These are phyloP conservation scores for Cynocephalus volans DNA, from an alignment of 2,113 vertebrate genomes.

Conservation along the genomic window DNA sequence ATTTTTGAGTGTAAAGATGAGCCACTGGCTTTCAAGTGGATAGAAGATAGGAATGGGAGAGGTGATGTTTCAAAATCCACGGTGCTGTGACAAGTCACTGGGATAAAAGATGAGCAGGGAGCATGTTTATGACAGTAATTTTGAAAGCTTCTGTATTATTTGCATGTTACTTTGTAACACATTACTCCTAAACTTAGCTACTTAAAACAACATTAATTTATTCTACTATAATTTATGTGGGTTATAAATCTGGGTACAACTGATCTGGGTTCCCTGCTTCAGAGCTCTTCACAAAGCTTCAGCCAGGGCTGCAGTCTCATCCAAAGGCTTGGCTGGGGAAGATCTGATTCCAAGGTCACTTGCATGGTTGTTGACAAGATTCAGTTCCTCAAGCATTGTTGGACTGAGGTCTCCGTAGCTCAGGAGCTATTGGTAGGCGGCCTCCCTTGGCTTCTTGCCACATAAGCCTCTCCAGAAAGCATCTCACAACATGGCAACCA, in stretches of 20 bases:
- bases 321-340: neutral
- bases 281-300: neutral
- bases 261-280: neutral
- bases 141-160: neutral
- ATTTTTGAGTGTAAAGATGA: neutral
- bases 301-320: neutral
- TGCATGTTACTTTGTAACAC: neutral
- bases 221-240: neutral
- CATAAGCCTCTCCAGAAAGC: neutral
- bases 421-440: neutral
- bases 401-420: neutral
- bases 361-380: neutral
- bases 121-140: neutral
- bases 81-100: neutral
- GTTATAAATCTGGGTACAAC: neutral
- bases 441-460: neutral
- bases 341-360: neutral
- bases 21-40: neutral
- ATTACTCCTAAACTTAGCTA: neutral
- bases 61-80: neutral
- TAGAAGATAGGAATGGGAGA: neutral
- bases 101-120: neutral
- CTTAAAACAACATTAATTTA: neutral
- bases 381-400: neutral
- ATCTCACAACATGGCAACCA: neutral